phyloP scores from a whole-genome alignment of 2,797 vertebrate species.

The Cichlasoma orientale region DNA sequence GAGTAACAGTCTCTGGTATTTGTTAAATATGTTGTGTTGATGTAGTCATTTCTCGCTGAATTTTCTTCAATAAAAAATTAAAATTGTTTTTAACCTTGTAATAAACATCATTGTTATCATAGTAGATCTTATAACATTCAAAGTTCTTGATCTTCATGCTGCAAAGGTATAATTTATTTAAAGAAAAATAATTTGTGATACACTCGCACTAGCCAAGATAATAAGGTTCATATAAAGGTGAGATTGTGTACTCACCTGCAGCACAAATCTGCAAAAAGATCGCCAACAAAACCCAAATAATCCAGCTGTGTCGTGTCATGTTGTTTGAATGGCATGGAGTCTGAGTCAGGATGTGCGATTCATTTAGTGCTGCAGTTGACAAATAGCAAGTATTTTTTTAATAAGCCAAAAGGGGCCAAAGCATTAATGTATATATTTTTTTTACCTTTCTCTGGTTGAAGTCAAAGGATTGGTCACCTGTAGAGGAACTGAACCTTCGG shows the following conservation, averaged over 20 bases:
- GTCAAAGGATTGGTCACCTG: background rate
- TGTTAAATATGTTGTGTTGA: fast-evolving
- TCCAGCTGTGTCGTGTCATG: slow-evolving; percentile 46
- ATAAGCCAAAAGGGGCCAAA: background rate
- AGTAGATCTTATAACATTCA: background rate
- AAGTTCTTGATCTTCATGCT: background rate
- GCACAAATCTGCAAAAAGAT: slow-evolving; percentile 21
- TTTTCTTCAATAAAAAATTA: background rate
- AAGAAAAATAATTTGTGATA: background rate
- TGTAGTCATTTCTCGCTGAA: fast-evolving
- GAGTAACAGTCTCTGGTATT: background rate
- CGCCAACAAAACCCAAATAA: slow-evolving; percentile 4
- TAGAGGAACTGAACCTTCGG: background rate
- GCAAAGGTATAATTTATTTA: background rate
- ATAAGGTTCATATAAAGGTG: background rate
- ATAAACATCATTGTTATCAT: background rate
- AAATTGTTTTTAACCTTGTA: background rate
- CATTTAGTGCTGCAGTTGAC: background rate
- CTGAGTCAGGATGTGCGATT: background rate
- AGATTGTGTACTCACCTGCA: slow-evolving; percentile 38
- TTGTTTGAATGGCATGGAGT: background rate
- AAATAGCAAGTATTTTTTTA: background rate
- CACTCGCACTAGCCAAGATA: background rate
- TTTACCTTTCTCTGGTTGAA: background rate
- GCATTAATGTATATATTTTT: background rate